phyloP scores from a whole-genome alignment of 2,797 vertebrate species.

The Sebastes vulpes region DNA sequence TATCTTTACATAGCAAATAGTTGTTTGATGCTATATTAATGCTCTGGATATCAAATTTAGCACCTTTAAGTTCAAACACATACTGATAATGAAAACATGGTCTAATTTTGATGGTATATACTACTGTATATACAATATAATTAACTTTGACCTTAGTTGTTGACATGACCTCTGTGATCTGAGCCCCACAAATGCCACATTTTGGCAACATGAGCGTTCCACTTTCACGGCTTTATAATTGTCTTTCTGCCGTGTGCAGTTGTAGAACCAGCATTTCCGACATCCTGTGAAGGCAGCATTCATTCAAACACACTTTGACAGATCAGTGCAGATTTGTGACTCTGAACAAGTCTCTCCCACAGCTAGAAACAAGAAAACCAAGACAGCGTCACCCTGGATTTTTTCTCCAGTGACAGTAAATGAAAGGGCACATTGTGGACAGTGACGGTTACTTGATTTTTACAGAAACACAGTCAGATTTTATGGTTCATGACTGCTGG shows the following conservation, averaged over 20 bases:
- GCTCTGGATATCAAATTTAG: too few relatives aligned
- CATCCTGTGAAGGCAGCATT: slow-evolving; percentile 17
- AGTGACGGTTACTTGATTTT: slow-evolving; percentile 35
- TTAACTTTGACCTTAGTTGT: neutral
- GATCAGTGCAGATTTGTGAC: slow-evolving; percentile 34
- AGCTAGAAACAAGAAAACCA: slow-evolving; percentile 26
- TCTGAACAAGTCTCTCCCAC: slow-evolving; percentile 21
- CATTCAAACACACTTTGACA: slow-evolving; percentile 17
- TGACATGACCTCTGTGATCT: neutral
- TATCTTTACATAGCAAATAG: too few relatives aligned
- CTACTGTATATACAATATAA: neutral
- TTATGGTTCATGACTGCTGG: slow-evolving; percentile 20
- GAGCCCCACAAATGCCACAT: neutral
- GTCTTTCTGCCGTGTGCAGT: neutral
- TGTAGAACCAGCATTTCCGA: neutral
- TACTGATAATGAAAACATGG: neutral
- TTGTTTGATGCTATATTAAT: too few relatives aligned
- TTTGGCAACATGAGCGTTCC: neutral
- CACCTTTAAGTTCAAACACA: neutral
- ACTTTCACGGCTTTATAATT: neutral
- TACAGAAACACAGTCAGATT: slow-evolving; percentile 24
- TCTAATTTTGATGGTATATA: neutral
- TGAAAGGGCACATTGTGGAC: slow-evolving; percentile 45
- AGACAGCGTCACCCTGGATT: neutral
- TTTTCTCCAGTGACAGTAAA: slow-evolving; percentile 24